Evolutionary conservation across 2,113 vertebrate species (phyloP).

Genomic region (Colius striatus): DNA sequence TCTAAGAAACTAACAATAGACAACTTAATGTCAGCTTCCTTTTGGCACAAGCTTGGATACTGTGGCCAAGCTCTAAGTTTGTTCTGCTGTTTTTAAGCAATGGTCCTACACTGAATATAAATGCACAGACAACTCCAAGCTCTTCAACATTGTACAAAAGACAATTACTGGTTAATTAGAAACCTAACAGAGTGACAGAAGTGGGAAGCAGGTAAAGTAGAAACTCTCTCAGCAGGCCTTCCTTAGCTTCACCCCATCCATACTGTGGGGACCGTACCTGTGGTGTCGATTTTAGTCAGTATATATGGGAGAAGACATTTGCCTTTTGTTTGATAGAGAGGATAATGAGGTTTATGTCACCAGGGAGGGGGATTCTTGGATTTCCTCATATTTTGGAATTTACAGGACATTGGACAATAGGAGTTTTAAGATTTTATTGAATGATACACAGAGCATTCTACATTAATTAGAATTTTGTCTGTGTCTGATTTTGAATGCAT

Average conservation of each 20-base stretch:
- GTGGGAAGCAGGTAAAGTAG: neutral
- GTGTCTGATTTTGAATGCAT: neutral
- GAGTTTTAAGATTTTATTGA: constrained; percentile 15
- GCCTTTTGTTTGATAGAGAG: neutral
- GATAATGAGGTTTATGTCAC: neutral
- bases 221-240: neutral
- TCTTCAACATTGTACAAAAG: neutral
- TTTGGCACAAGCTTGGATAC: neutral
- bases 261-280: neutral
- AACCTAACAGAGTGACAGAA: neutral
- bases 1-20: neutral
- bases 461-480: neutral
- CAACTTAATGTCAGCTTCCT: neutral
- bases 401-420: neutral
- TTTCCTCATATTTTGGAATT: constrained; percentile 19
- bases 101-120: neutral
- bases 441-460: neutral
- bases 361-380: neutral
- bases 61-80: neutral
- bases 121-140: neutral
- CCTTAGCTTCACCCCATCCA: neutral
- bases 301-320: neutral
- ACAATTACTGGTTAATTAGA: neutral
- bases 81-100: neutral
- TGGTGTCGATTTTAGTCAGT: neutral